Evolutionary conservation across 2,888 invertebrate genomes (phyloP).

Genomic region (Dorcus parallelipipedus): DNA sequence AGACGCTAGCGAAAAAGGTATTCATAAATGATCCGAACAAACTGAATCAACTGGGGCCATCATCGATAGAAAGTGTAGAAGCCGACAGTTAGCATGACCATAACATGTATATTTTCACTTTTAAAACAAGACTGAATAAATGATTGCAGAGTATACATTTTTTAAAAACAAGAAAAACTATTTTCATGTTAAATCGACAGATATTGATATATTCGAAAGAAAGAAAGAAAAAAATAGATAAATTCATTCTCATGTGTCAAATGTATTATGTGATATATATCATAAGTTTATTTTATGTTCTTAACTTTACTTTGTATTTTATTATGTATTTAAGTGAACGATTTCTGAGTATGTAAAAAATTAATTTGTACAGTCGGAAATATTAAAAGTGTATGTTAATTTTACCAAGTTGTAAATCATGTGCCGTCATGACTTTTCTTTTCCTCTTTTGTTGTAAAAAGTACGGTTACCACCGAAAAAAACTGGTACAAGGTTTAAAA

Average conservation of each 20-base stretch:
- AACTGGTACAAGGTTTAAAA: no score
- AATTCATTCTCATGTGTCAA: constrained; percentile 43
- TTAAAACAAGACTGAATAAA: constrained; percentile 37
- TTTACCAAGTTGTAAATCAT: no score
- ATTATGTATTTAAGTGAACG: not conserved
- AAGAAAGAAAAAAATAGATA: constrained; percentile 4
- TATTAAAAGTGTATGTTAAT: not conserved
- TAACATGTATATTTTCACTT: constrained; percentile 8
- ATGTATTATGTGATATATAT: constrained; percentile 44
- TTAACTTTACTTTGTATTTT: constrained; percentile 18
- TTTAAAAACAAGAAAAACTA: constrained; percentile 27
- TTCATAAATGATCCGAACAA: constrained; percentile 79
- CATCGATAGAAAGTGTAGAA: constrained; percentile 14
- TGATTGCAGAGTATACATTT: constrained; percentile 38
- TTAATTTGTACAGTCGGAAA: constrained; percentile 9
- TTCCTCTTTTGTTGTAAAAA: no score
- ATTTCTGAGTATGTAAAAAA: constrained; percentile 12
- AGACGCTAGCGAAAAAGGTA: constrained; percentile 75
- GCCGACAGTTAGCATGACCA: constrained; percentile 17
- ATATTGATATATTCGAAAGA: constrained; percentile 7
- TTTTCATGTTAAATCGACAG: constrained; percentile 28
- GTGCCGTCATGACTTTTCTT: no score
- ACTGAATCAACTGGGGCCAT: constrained; percentile 52
- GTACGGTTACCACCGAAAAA: no score
- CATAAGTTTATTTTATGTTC: constrained; percentile 18